Conservation (phyloP, 2,888 invertebrate genomes). For the Spilarctia lutea region DNA sequence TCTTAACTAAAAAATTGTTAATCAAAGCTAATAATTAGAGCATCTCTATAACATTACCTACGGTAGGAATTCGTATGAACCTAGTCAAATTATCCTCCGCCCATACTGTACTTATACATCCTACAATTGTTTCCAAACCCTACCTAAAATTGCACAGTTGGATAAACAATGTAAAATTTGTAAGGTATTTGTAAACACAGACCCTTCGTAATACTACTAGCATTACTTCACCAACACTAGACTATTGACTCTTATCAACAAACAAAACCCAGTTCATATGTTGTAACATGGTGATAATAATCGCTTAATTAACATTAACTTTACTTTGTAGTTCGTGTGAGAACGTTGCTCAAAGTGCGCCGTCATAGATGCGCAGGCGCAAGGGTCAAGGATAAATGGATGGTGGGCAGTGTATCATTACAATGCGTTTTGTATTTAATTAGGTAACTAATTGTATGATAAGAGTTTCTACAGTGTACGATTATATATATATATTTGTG, state of each 20-base stretch:
- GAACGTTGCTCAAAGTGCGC: conserved; percentile 46
- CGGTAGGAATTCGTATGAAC: not conserved
- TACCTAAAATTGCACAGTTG: not conserved
- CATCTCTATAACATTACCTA: too few species aligned
- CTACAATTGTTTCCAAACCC: not conserved
- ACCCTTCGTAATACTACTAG: conserved; percentile 14
- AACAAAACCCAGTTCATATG: conserved; percentile 45
- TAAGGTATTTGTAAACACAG: conserved; percentile 10
- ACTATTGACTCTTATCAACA: conserved; percentile 26
- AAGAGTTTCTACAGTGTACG: not conserved
- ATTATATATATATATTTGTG: too few species aligned
- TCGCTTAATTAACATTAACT: conserved; percentile 51
- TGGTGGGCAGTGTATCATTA: conserved; percentile 40
- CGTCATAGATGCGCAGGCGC: conserved; percentile 53
- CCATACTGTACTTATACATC: not conserved
- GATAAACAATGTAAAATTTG: conserved; percentile 13
- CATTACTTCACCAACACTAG: conserved; percentile 34
- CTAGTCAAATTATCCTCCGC: not conserved
- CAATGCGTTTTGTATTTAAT: conserved; percentile 5
- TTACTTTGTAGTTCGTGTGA: conserved; percentile 47
- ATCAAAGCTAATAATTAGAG: not conserved
- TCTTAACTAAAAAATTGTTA: too few species aligned
- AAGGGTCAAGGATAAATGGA: conserved; percentile 60
- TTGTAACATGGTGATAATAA: conserved; percentile 47
- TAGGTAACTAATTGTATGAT: not conserved